Conservation (phyloP, 1,140 invertebrate species). For the Pachypeltis micranthus region DNA sequence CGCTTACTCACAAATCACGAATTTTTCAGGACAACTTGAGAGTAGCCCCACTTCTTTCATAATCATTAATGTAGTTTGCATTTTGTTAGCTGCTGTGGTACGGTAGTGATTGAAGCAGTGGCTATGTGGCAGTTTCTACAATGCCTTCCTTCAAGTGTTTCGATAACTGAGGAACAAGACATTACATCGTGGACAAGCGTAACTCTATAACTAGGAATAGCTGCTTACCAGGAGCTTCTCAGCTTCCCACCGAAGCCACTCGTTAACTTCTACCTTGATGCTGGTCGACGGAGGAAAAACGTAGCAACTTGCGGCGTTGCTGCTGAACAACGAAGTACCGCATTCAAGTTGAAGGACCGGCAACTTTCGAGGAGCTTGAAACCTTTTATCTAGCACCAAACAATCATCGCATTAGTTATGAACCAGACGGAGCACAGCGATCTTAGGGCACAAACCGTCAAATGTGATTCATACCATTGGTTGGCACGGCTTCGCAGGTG, state of each 20-base stretch:
- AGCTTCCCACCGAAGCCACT: conserved; percentile 36
- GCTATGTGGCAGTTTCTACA: too few species aligned
- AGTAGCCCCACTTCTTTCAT: too few species aligned
- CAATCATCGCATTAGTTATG: not conserved
- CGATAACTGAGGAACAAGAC: too few species aligned
- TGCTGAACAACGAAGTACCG: conserved; percentile 25
- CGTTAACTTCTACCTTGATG: conserved; percentile 20
- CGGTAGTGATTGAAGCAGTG: too few species aligned
- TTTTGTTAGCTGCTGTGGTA: too few species aligned
- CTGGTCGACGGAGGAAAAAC: conserved; percentile 21
- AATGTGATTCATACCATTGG: not conserved
- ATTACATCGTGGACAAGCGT: too few species aligned
- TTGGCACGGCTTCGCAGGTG: not conserved
- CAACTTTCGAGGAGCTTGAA: conserved; percentile 19
- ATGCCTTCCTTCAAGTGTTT: too few species aligned
- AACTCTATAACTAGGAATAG: too few species aligned
- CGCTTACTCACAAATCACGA: too few species aligned
- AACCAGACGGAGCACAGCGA: not conserved
- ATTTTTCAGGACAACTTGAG: too few species aligned
- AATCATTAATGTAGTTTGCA: too few species aligned
- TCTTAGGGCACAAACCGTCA: not conserved
- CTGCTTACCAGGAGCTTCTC: conserved; percentile 27
- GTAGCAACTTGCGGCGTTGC: conserved; percentile 23
- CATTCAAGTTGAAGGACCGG: conserved; percentile 25
- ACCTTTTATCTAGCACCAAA: conserved; percentile 23